phyloP scores from a whole-genome alignment of 2,113 vertebrate species.

The Centrocercus urophasianus region DNA sequence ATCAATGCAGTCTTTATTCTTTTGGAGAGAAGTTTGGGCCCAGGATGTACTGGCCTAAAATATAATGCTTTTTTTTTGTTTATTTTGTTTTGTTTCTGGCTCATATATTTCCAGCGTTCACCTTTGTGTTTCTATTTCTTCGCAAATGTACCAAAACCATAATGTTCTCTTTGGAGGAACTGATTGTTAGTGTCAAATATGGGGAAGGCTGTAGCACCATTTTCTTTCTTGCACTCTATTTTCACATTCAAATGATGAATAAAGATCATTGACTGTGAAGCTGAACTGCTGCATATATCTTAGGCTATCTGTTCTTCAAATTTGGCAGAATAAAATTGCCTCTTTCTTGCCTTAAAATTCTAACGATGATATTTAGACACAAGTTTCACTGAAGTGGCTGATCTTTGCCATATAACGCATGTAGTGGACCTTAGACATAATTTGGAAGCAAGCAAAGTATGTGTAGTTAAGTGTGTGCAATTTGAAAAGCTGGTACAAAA shows the following conservation, averaged over 20 bases:
- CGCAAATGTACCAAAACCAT: not conserved
- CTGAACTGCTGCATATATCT: constrained; percentile 42
- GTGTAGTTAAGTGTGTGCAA: not conserved
- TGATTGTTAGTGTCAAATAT: constrained; percentile 4
- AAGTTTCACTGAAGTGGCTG: constrained; percentile 28
- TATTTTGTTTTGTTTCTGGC: not conserved
- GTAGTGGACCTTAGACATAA: constrained; percentile 12
- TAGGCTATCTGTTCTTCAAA: constrained; percentile 48
- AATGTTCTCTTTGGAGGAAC: not conserved
- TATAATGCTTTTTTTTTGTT: not conserved
- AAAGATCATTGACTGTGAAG: constrained; percentile 42
- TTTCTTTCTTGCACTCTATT: constrained; percentile 47
- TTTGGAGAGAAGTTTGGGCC: not conserved
- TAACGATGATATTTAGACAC: constrained; percentile 20
- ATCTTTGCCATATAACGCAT: constrained; percentile 57
- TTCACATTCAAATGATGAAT: constrained; percentile 44
- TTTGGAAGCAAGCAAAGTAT: constrained; percentile 19
- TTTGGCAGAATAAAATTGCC: constrained; percentile 25
- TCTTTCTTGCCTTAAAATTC: not conserved
- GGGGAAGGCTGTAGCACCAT: constrained; percentile 9
- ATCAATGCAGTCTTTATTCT: not conserved
- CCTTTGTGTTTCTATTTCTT: constrained; percentile 16
- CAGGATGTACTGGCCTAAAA: not conserved
- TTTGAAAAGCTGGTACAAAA: not conserved
- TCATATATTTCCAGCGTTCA: not conserved